Percentiles rank a stretch among this genome's conserved stretches.
Evolutionary conservation across 2,113 vertebrate species (phyloP).

Genomic region (Tor tambroides): DNA sequence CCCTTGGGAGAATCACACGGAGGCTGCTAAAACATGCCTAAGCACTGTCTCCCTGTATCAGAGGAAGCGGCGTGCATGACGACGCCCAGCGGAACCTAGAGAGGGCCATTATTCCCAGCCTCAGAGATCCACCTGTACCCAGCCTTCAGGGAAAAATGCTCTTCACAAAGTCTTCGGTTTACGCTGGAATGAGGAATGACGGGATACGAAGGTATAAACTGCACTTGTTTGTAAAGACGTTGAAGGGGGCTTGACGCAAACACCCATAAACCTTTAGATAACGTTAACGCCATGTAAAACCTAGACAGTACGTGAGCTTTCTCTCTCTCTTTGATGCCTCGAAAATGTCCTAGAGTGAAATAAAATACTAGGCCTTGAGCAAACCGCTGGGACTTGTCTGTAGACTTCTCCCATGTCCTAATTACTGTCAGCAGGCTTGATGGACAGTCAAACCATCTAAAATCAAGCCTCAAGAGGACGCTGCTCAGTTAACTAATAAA

Average conservation of each 20-base stretch:
- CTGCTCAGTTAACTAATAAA: slow-evolving; percentile 46
- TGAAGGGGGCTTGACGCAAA: neutral
- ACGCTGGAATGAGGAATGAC: neutral
- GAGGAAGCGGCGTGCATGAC: neutral
- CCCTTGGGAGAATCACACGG: neutral
- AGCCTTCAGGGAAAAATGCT: neutral
- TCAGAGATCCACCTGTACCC: slow-evolving; percentile 10
- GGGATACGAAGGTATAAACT: neutral
- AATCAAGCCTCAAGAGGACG: slow-evolving; percentile 49
- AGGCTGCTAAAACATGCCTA: slow-evolving; percentile 39
- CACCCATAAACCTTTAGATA: neutral
- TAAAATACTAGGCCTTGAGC: slow-evolving; percentile 21
- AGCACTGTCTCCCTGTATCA: slow-evolving; percentile 37
- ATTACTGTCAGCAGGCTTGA: slow-evolving; percentile 59
- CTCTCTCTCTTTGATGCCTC: neutral
- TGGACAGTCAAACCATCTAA: slow-evolving; percentile 64
- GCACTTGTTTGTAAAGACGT: neutral
- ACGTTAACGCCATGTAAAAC: neutral
- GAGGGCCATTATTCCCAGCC: neutral
- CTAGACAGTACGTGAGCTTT: neutral
- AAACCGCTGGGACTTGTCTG: slow-evolving; percentile 46
- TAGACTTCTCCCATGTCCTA: slow-evolving; percentile 53
- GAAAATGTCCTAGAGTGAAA: slow-evolving; percentile 16
- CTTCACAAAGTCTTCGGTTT: neutral
- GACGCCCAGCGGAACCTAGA: neutral